A percentile compares a stretch with the other conserved stretches of the same genome.
phyloP scores from a whole-genome alignment of 2,888 invertebrate species.

The Eurytoma californica region DNA sequence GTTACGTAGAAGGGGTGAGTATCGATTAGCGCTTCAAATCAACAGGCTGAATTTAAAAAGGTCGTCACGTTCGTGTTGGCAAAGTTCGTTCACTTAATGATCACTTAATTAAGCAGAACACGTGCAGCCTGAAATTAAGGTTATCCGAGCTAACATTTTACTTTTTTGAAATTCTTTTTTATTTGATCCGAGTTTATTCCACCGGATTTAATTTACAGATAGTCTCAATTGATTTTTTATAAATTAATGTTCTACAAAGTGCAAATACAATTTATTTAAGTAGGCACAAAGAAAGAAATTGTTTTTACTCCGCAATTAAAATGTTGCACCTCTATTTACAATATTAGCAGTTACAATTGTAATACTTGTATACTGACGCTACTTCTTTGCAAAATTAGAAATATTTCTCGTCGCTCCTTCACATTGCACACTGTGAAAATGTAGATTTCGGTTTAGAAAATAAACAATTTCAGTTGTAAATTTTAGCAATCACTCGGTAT shows the following conservation, averaged over 20 bases:
- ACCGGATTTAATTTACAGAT: neutral
- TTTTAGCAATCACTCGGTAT: too few species aligned
- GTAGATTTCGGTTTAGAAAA: too few species aligned
- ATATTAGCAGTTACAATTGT: too few species aligned
- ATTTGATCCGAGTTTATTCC: neutral
- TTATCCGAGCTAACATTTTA: conserved; percentile 16
- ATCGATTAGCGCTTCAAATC: conserved; percentile 40
- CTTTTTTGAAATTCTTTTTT: neutral
- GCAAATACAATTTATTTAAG: neutral
- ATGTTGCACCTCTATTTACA: too few species aligned
- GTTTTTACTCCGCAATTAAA: too few species aligned
- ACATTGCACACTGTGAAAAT: too few species aligned
- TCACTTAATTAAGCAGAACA: conserved; percentile 28
- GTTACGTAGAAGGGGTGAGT: neutral
- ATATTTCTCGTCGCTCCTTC: too few species aligned
- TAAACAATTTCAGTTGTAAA: too few species aligned
- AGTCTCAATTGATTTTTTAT: neutral
- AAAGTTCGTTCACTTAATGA: conserved; percentile 34
- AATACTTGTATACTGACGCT: too few species aligned
- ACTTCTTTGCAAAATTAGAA: too few species aligned
- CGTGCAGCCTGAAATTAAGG: conserved; percentile 13
- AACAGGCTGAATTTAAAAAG: conserved; percentile 44
- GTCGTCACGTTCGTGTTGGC: conserved; percentile 19
- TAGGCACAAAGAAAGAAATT: neutral
- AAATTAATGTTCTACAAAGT: neutral